Conservation (phyloP, 2,797 vertebrate species). For the Alectoris magna region DNA sequence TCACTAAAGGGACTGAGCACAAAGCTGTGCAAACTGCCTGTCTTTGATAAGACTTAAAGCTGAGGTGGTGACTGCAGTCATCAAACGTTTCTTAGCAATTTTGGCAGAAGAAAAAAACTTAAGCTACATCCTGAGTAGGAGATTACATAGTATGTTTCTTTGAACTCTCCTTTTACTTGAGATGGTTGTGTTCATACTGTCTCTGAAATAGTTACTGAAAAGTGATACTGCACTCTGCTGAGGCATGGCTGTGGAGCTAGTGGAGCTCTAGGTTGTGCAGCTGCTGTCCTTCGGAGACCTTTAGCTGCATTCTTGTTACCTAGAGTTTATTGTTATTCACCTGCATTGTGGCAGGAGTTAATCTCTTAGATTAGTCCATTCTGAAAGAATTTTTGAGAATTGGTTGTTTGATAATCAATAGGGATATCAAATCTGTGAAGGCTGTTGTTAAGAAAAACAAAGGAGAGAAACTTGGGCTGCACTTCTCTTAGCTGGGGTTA, state of each 20-base stretch:
- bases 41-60: slow-evolving; percentile 33
- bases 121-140: not conserved
- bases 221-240: not conserved
- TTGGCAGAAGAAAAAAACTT: not conserved
- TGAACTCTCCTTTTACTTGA: slow-evolving; percentile 21
- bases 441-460: slow-evolving; percentile 34
- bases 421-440: not conserved
- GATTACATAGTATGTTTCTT: not conserved
- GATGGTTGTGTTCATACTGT: not conserved
- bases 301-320: not conserved
- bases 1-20: not conserved
- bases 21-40: slow-evolving; percentile 28
- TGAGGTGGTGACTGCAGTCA: not conserved
- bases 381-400: not conserved
- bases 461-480: slow-evolving; percentile 20
- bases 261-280: not conserved
- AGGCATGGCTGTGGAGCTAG: fast-evolving
- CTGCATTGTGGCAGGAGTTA: not conserved
- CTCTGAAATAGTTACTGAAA: not conserved
- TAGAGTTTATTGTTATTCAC: not conserved
- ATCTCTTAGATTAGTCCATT: not conserved
- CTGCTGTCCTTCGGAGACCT: not conserved
- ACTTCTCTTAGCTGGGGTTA: slow-evolving; percentile 53
- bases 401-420: not conserved
- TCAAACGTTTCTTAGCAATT: slow-evolving; percentile 30